A percentile compares a stretch with the other conserved stretches of the same genome.
phyloP scores from a whole-genome alignment of 92 coral and sea anemone species.

The Phymanthus crucifer region DNA sequence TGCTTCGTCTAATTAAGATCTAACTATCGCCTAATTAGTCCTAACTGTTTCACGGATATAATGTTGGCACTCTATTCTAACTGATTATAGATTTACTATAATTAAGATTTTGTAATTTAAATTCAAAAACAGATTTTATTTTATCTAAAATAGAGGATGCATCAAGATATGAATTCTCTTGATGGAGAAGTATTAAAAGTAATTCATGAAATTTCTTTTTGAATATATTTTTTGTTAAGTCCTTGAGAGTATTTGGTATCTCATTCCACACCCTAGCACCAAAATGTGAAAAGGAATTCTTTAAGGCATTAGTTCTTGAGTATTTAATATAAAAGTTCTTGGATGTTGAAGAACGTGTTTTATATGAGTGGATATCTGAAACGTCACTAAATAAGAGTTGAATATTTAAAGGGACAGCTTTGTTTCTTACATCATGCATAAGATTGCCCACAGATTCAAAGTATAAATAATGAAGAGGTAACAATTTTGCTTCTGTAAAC shows the following conservation, averaged over 20 bases:
- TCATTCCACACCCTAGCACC: slow-evolving; percentile 5
- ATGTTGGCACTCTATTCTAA: no score
- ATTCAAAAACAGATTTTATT: no score
- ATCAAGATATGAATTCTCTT: no score
- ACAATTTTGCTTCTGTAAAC: background rate
- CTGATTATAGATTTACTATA: no score
- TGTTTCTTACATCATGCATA: background rate
- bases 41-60: no score
- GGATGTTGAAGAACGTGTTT: background rate
- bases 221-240: background rate
- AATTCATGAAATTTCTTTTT: background rate
- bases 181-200: background rate
- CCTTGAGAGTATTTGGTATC: background rate
- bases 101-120: no score
- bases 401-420: background rate
- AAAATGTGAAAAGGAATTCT: slow-evolving; percentile 3
- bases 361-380: background rate
- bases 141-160: no score
- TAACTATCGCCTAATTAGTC: no score
- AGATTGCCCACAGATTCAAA: background rate
- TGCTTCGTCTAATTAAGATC: no score
- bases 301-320: background rate
- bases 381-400: background rate
- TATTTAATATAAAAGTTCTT: background rate
- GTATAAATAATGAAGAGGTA: background rate